phyloP scores from a whole-genome alignment of 2,113 vertebrate genomes.

The Pituophis catenifer region DNA sequence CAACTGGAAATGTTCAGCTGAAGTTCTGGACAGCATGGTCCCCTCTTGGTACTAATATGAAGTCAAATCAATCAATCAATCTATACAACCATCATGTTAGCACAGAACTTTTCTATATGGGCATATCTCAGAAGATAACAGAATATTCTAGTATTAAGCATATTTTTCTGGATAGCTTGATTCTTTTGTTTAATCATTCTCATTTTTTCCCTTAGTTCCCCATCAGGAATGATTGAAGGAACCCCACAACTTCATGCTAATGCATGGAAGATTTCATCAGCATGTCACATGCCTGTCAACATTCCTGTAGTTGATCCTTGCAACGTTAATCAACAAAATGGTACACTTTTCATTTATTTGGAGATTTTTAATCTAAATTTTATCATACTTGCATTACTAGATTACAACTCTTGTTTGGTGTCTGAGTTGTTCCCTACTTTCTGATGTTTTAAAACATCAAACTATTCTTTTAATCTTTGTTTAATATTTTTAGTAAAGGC shows the following conservation, averaged over 20 bases:
- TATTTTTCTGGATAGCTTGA: background rate
- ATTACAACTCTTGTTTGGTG: background rate
- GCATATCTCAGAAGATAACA: background rate
- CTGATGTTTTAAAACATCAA: background rate
- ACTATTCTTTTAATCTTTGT: conserved; percentile 19
- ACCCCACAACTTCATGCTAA: conserved; percentile 94
- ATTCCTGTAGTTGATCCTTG: conserved; percentile 92
- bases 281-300: conserved; percentile 88
- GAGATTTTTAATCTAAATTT: background rate
- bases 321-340: conserved; percentile 89
- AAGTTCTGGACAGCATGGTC: background rate
- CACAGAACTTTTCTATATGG: background rate
- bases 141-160: background rate
- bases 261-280: conserved; percentile 94
- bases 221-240: conserved; percentile 96
- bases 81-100: background rate
- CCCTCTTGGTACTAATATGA: background rate
- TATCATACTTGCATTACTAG: background rate
- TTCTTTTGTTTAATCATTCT: background rate
- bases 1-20: background rate
- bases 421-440: background rate
- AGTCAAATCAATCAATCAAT: background rate
- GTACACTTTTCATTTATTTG: conserved; percentile 63
- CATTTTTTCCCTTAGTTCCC: conserved; percentile 77
- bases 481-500: background rate